These are phyloP conservation scores for Cossypha caffra DNA, from an alignment of 2,797 vertebrate genomes.

Conservation along the genomic window DNA sequence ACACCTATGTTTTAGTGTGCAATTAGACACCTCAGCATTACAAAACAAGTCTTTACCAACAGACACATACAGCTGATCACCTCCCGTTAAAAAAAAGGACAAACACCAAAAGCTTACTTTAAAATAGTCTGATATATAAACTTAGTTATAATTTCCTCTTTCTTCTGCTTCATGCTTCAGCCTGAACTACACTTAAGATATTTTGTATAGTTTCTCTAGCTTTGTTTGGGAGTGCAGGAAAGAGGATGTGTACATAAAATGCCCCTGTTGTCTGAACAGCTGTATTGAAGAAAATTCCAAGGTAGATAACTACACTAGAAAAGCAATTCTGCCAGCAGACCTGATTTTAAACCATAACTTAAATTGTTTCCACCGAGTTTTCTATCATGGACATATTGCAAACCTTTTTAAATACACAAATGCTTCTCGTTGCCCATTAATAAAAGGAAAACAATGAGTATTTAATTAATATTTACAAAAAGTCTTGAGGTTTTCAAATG, in stretches of 20 bases:
- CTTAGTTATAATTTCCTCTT: not conserved
- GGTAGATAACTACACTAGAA: not conserved
- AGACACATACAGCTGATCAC: not conserved
- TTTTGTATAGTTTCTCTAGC: not conserved
- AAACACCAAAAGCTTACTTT: not conserved
- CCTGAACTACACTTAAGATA: not conserved
- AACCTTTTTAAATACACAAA: not conserved
- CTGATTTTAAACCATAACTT: not conserved
- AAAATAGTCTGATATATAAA: not conserved
- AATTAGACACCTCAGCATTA: not conserved
- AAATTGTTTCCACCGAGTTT: not conserved
- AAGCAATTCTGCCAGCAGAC: not conserved
- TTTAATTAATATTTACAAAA: slow-evolving; percentile 44
- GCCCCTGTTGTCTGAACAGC: not conserved
- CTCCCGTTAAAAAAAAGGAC: not conserved
- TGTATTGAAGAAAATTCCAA: not conserved
- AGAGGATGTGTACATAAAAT: not conserved
- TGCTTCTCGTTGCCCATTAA: not conserved
- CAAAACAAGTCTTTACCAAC: not conserved
- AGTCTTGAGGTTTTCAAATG: not conserved
- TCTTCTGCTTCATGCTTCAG: not conserved
- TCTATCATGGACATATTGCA: not conserved
- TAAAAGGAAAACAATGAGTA: not conserved
- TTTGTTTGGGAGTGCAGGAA: not conserved
- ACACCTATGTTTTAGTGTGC: not conserved